A percentile compares a stretch with the other conserved stretches of the same genome.
Conservation (phyloP, 1,140 invertebrate species). For the Hycleus cichorii region DNA sequence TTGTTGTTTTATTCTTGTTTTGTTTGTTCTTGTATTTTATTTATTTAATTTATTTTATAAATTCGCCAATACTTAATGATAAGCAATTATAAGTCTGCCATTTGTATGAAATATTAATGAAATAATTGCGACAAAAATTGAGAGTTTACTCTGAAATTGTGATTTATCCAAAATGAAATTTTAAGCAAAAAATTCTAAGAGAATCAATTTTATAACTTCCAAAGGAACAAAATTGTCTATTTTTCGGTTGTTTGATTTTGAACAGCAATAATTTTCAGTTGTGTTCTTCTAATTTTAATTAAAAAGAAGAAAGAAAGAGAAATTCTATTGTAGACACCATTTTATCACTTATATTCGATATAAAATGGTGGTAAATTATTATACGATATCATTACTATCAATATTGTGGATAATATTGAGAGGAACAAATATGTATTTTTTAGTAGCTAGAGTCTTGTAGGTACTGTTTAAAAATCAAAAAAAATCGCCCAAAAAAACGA, state of each 20-base stretch:
- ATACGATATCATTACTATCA: background rate
- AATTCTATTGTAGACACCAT: background rate
- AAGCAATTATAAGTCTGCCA: conserved; percentile 17
- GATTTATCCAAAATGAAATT: background rate
- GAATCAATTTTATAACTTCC: background rate
- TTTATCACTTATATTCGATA: background rate
- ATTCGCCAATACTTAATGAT: conserved; percentile 15
- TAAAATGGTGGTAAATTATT: background rate
- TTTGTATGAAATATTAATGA: background rate
- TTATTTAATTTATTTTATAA: background rate
- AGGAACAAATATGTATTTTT: background rate
- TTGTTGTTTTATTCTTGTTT: conserved; percentile 6
- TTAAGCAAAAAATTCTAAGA: too few relatives aligned
- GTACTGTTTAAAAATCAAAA: too few relatives aligned
- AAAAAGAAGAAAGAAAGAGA: background rate
- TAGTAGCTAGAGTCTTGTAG: background rate
- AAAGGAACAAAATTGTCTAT: background rate
- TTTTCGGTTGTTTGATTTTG: background rate
- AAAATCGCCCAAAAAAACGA: too few relatives aligned
- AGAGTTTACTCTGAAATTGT: background rate
- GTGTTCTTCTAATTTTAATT: background rate
- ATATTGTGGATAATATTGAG: background rate
- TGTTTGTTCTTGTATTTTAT: conserved; percentile 20
- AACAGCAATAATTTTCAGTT: conserved; percentile 1
- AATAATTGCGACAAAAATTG: background rate